These are phyloP conservation scores for Oscheius onirici DNA, from an alignment of 2,888 invertebrate species.

Conservation along the genomic window DNA sequence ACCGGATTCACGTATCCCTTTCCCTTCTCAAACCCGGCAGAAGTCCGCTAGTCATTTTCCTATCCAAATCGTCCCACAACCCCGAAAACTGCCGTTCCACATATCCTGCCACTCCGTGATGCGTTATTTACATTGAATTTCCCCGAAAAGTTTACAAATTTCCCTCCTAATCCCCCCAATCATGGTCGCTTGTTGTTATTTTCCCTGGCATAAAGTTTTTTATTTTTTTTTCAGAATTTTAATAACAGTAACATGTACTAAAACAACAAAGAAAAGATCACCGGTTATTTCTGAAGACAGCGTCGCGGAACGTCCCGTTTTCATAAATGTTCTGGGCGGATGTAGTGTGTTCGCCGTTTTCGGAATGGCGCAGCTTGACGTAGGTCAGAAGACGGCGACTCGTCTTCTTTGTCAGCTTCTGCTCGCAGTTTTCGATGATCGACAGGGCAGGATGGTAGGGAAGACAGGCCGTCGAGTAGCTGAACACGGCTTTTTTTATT, in stretches of 20 bases:
- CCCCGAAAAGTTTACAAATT: too few relatives aligned
- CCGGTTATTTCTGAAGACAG: conserved; percentile 3
- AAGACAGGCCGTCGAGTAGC: conserved; percentile 77
- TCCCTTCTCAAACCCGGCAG: neutral
- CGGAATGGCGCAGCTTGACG: conserved; percentile 49
- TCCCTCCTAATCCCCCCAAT: too few relatives aligned
- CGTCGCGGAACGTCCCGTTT: conserved; percentile 30
- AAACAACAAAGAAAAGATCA: neutral
- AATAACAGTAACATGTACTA: neutral
- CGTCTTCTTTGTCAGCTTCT: conserved; percentile 78
- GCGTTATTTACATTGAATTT: too few relatives aligned
- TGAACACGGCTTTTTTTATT: conserved; percentile 45
- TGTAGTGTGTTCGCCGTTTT: conserved; percentile 11
- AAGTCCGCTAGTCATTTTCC: conserved; percentile 1
- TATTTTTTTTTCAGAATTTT: neutral
- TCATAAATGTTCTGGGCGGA: conserved; percentile 19
- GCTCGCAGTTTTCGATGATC: conserved; percentile 87
- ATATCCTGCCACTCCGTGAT: too few relatives aligned
- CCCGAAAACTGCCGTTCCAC: too few relatives aligned
- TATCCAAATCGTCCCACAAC: too few relatives aligned
- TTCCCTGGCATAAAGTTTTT: neutral
- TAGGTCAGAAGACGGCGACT: conserved; percentile 61
- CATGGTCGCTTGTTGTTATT: too few relatives aligned
- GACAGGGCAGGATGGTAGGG: conserved; percentile 84
- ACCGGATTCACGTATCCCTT: neutral